phyloP scores from a whole-genome alignment of 2,797 vertebrate genomes.

The Galago senegalensis region DNA sequence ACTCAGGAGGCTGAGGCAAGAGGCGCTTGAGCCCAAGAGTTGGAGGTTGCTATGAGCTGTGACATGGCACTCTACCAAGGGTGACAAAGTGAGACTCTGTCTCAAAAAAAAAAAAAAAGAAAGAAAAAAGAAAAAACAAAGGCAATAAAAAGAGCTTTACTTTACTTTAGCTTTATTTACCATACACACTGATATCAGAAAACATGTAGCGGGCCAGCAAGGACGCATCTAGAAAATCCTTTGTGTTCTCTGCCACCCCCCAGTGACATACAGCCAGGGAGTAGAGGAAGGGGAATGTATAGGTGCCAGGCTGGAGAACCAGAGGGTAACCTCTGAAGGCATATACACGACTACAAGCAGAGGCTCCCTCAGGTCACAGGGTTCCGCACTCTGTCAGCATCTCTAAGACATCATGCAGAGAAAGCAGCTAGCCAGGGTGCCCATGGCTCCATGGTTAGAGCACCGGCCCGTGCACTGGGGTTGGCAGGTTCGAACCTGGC shows the following conservation, averaged over 20 bases:
- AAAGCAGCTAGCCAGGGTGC: no score
- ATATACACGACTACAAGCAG: background rate
- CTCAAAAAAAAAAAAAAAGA: no score
- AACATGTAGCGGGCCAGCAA: background rate
- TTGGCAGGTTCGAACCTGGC: no score
- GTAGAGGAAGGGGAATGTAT: background rate
- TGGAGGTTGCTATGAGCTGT: no score
- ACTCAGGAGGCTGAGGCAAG: no score
- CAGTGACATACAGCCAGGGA: background rate
- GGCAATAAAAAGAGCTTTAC: background rate
- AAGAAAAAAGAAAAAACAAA: background rate
- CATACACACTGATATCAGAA: background rate
- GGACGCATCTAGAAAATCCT: background rate
- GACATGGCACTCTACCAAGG: no score
- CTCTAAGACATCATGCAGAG: background rate
- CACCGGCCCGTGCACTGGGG: no score
- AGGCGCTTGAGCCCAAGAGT: no score
- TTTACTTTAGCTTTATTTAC: background rate
- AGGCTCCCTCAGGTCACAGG: background rate
- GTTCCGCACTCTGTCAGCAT: background rate
- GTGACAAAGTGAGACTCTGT: no score
- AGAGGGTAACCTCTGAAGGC: background rate
- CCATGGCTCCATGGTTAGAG: no score
- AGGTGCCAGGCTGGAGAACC: no score
- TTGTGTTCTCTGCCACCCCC: background rate